A percentile compares a stretch with the other conserved stretches of the same genome.
Conservation (phyloP, 1,140 invertebrate species). For the Oscheius sp. region DNA sequence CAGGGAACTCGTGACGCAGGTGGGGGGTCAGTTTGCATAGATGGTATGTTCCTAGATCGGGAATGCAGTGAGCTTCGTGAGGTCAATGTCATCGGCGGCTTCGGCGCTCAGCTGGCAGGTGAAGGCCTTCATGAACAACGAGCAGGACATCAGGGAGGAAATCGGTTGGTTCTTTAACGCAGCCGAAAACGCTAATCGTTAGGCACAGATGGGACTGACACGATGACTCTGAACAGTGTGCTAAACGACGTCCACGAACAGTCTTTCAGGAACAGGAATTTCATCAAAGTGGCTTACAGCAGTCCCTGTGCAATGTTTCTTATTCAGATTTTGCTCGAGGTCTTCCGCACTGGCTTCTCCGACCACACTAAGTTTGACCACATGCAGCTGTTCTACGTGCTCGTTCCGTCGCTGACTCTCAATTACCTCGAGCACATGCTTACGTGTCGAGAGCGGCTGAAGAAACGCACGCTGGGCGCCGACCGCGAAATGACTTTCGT, state of each 20-base stretch:
- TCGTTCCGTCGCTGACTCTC: conserved; percentile 86
- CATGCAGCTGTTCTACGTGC: conserved; percentile 86
- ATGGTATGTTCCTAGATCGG: conserved; percentile 65
- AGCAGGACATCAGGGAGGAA: background rate
- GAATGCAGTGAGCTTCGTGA: conserved; percentile 92
- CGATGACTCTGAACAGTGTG: background rate
- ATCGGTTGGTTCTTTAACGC: background rate
- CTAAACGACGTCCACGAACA: conserved; percentile 4
- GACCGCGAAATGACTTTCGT: conserved; percentile 79
- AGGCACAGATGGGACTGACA: background rate
- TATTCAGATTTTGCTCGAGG: conserved; percentile 78
- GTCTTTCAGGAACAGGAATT: conserved; percentile 20
- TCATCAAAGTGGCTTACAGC: background rate
- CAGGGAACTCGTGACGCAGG: conserved; percentile 77
- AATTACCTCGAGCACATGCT: conserved; percentile 92
- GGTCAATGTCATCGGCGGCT: conserved; percentile 87
- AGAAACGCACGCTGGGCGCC: conserved; percentile 53
- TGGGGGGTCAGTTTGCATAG: conserved; percentile 12
- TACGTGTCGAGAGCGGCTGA: conserved; percentile 78
- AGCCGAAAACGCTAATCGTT: background rate
- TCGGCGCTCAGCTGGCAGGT: conserved; percentile 64
- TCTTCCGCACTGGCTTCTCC: conserved; percentile 83
- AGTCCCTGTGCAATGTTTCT: background rate
- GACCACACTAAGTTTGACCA: conserved; percentile 78
- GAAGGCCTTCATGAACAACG: background rate